Evolutionary conservation across 2,113 vertebrate genomes (phyloP).

Genomic region (Neopipo cinnamomea): DNA sequence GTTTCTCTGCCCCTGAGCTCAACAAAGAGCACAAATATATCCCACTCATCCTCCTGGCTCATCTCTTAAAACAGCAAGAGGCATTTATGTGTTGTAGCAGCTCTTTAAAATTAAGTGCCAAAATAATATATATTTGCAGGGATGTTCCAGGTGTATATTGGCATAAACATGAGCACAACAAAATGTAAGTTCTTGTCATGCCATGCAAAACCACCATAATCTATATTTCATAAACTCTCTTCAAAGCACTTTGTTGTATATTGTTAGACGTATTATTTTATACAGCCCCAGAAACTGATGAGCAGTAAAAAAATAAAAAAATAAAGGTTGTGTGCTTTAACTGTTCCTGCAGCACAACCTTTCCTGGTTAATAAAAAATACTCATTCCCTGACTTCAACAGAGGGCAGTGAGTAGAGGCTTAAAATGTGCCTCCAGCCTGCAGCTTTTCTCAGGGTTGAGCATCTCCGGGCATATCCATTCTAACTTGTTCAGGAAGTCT

Average conservation of each 20-base stretch:
- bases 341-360: neutral
- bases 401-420: neutral
- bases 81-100: neutral
- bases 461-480: rapidly evolving
- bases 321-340: neutral
- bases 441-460: neutral
- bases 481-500: neutral
- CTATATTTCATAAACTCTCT: neutral
- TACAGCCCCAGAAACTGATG: neutral
- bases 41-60: neutral
- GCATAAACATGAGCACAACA: neutral
- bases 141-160: neutral
- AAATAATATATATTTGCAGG: neutral
- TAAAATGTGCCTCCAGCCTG: neutral
- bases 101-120: neutral
- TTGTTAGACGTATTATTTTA: neutral
- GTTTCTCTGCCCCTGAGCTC: neutral
- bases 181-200: neutral
- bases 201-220: neutral
- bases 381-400: neutral
- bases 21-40: neutral
- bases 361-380: neutral
- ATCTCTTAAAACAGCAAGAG: neutral
- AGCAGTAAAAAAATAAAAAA: neutral
- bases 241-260: neutral